A percentile compares a stretch with the other conserved stretches of the same genome.
These are phyloP conservation scores for Cenopis cana DNA, from an alignment of 2,888 invertebrate genomes.

Conservation along the genomic window DNA sequence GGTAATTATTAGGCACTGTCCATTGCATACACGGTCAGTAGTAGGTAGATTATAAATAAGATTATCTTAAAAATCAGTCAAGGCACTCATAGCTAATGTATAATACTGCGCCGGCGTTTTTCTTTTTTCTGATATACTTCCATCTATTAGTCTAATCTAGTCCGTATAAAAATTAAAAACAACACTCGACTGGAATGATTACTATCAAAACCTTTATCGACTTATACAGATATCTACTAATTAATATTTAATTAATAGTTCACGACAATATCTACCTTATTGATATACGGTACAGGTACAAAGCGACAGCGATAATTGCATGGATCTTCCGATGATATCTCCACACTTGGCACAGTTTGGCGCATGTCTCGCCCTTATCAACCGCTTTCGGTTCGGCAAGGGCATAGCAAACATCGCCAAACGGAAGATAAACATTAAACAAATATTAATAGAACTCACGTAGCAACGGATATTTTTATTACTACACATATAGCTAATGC, in stretches of 20 bases:
- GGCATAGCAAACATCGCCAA: constrained; percentile 33
- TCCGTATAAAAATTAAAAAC: not conserved
- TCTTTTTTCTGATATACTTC: no score
- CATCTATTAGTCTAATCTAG: no score
- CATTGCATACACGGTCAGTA: no score
- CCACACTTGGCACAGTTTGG: constrained; percentile 35
- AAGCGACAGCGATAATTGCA: constrained; percentile 28
- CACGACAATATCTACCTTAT: constrained; percentile 10
- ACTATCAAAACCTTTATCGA: constrained; percentile 19
- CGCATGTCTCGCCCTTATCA: constrained; percentile 36
- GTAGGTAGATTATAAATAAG: no score
- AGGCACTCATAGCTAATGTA: no score
- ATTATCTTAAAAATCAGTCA: no score
- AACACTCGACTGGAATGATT: not conserved
- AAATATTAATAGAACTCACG: constrained; percentile 20
- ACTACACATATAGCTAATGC: not conserved
- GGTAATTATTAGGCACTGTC: no score
- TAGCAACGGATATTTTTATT: constrained; percentile 32
- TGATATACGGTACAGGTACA: not conserved
- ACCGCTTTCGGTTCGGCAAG: constrained; percentile 29
- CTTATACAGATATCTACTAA: not conserved
- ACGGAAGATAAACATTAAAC: constrained; percentile 30
- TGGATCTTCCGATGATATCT: constrained; percentile 37
- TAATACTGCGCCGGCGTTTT: no score
- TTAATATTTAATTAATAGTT: constrained; percentile 13